Evolutionary conservation across 2,113 vertebrate genomes (phyloP), one percentile per base, ranked within the genome.

Genomic region (Misgurnus anguillicaudatus): DNA sequence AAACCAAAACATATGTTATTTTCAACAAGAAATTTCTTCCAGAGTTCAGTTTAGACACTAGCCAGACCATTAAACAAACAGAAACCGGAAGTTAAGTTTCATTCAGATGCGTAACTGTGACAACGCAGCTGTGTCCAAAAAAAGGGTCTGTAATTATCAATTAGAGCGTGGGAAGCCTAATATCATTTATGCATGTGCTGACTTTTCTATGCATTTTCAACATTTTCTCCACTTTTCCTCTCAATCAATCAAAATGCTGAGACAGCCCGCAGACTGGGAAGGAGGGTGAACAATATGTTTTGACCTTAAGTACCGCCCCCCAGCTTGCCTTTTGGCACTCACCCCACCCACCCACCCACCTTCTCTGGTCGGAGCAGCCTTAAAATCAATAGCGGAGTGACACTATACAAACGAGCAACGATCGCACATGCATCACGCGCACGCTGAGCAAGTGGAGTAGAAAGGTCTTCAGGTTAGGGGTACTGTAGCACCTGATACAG

Each of bases 221-320:
- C 24, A 66, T 79, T 61, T 83, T 78, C 36, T 47, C 64, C 24
- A 84, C 74, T 82, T 88, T 86, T 83, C 83, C 88, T 89, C 86
- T 74, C 82, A 87, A 92, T 93, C 89, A 86, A 90, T 92, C 90
- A 91, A 85, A 64, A 75, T 73, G 80, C 82, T 85, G 85, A 90
- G 89, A 90, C 88, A 87, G 89, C 84, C 85, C 86, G 82, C 87
- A 87, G 88, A 88, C 88, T 86, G 63, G 77, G 64, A 83, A 82
- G 79, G 84, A 87, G 83, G 69, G 84, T 87, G 85, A 90, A 92
- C 91, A 93, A 92, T 91, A 91, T 88, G 90, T 85, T 92, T 86
- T 95, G 93, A 94, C 94, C 93, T 92, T 91, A 85, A 24, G 84
- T 89, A 85, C 87, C 88, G 80, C 91, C 87, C 90, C 89, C 82